Evolutionary conservation across 2,797 vertebrate species (phyloP).

Genomic region (Enteromius fasciolatus): DNA sequence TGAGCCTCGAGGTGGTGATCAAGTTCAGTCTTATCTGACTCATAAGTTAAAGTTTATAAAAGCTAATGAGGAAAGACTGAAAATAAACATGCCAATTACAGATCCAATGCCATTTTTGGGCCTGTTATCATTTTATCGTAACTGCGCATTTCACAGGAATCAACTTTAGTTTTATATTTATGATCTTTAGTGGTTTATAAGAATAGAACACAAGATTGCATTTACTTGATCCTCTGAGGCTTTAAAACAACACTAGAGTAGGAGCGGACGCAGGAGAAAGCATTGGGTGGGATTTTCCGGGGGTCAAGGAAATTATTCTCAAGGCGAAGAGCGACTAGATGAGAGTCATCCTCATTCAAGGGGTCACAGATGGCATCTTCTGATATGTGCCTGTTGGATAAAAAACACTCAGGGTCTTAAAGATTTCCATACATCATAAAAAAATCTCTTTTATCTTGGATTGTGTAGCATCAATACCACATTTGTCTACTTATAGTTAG

Average conservation of each 20-base stretch:
- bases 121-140: too few relatives aligned
- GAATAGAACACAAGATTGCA: background rate
- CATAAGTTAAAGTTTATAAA: background rate
- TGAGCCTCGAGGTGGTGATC: background rate
- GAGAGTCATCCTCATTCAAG: constrained; percentile 79
- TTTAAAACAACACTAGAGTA: constrained; percentile 90
- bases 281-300: constrained; percentile 81
- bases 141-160: background rate
- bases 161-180: background rate
- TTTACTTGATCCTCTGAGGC: constrained; percentile 84
- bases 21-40: constrained; percentile 22
- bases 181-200: constrained; percentile 9
- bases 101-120: background rate
- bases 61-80: background rate
- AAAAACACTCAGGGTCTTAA: constrained; percentile 58
- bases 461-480: background rate
- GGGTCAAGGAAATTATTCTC: constrained; percentile 92
- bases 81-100: background rate
- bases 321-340: constrained; percentile 87
- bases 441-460: background rate
- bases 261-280: constrained; percentile 90
- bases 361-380: constrained; percentile 86
- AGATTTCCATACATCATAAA: background rate
- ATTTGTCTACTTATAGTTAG: background rate
- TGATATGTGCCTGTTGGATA: constrained; percentile 80